Evolutionary conservation across 2,797 vertebrate genomes (phyloP).

Genomic region (Pseudochromis fuscus): DNA sequence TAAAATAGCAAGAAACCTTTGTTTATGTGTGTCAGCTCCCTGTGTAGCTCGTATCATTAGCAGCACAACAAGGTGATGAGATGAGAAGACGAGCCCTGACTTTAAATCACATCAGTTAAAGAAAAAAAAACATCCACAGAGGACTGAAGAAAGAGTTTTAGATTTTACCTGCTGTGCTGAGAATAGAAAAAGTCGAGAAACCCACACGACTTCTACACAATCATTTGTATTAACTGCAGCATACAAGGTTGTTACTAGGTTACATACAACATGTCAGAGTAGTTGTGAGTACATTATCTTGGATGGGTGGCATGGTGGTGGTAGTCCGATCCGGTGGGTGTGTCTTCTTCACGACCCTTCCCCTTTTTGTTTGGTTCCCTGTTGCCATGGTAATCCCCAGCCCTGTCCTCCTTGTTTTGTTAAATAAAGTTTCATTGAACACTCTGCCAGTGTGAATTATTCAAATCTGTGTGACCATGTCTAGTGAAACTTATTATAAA

Average conservation of each 20-base stretch:
- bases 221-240: neutral
- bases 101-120: slow-evolving; percentile 41
- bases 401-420: no score
- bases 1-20: slow-evolving; percentile 17
- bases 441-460: no score
- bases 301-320: no score
- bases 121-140: slow-evolving; percentile 39
- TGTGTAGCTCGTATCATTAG: slow-evolving; percentile 36
- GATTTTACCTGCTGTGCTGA: slow-evolving; percentile 1
- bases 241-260: neutral
- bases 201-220: neutral
- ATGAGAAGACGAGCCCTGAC: slow-evolving; percentile 15
- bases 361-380: no score
- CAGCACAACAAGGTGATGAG: slow-evolving; percentile 28
- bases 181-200: neutral
- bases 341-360: no score
- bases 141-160: slow-evolving; percentile 17
- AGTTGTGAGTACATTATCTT: neutral
- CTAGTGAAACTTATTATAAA: no score
- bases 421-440: no score
- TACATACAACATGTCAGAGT: neutral
- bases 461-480: no score
- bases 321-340: no score
- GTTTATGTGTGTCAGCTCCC: slow-evolving; percentile 6
- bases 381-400: no score